Evolutionary conservation across 2,797 vertebrate genomes (phyloP).

Genomic region (Dryobates pubescens): DNA sequence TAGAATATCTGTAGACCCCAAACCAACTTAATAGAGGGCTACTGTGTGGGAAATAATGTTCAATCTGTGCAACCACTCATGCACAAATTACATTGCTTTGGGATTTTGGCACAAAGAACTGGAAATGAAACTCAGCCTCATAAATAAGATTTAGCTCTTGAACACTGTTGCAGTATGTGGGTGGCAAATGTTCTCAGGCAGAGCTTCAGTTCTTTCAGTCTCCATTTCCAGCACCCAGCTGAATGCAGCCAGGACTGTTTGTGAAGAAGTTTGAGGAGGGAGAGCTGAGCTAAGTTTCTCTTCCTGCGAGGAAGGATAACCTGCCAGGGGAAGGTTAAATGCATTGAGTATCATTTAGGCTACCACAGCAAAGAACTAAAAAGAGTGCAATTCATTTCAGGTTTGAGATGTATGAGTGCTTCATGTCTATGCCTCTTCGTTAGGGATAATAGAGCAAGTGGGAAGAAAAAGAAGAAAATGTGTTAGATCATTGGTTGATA

Average conservation of each 20-base stretch:
- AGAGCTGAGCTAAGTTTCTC: not conserved
- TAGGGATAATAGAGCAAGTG: not conserved
- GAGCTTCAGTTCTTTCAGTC: constrained; percentile 32
- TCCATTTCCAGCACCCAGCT: not conserved
- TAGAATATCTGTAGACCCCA: not conserved
- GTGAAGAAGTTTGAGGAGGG: not conserved
- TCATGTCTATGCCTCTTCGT: not conserved
- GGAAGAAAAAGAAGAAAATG: not conserved
- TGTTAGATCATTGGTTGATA: not conserved
- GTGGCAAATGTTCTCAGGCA: constrained; percentile 52
- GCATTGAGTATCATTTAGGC: not conserved
- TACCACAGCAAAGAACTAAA: not conserved
- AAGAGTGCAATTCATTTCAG: not conserved
- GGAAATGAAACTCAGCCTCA: constrained; percentile 34
- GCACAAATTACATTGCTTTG: not conserved
- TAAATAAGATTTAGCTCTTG: constrained; percentile 49
- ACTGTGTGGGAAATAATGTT: not conserved
- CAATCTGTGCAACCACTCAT: not conserved
- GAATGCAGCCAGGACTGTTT: not conserved
- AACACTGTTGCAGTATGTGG: constrained; percentile 35
- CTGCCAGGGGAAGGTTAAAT: not conserved
- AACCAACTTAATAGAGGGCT: not conserved
- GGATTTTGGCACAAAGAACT: constrained; percentile 44
- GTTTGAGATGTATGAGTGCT: not conserved
- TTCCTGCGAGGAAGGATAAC: not conserved